Conservation (phyloP, 2,888 invertebrate genomes). For the Amphipyra berbera region DNA sequence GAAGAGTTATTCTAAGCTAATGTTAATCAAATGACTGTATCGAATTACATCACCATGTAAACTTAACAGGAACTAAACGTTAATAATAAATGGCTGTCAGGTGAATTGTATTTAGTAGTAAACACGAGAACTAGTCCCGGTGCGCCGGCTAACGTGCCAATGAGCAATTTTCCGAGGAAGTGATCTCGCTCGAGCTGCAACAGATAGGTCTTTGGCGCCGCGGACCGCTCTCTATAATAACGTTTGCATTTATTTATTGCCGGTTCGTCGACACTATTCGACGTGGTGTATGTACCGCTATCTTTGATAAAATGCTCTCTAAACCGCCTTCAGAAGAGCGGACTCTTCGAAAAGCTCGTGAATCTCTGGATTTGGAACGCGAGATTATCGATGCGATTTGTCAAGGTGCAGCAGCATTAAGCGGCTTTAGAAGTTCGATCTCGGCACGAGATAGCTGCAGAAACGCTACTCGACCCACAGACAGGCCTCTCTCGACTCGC, state of each 20-base stretch:
- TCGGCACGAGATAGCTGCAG: slow-evolving; percentile 72
- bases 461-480: slow-evolving; percentile 81
- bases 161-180: slow-evolving; percentile 78
- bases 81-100: slow-evolving; percentile 56
- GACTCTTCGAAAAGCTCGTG: slow-evolving; percentile 56
- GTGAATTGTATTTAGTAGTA: slow-evolving; percentile 64
- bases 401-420: slow-evolving; percentile 69
- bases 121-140: slow-evolving; percentile 42
- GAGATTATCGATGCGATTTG: slow-evolving; percentile 74
- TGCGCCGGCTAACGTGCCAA: slow-evolving; percentile 62
- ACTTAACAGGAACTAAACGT: slow-evolving; percentile 55
- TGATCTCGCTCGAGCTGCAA: slow-evolving; percentile 64
- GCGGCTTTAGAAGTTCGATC: slow-evolving; percentile 68
- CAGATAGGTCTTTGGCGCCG: slow-evolving; percentile 64
- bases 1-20: slow-evolving; percentile 67
- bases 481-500: slow-evolving; percentile 70
- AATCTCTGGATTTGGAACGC: slow-evolving; percentile 61
- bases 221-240: slow-evolving; percentile 60
- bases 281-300: slow-evolving; percentile 61
- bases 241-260: slow-evolving; percentile 63
- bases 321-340: slow-evolving; percentile 53
- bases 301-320: slow-evolving; percentile 57
- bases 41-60: slow-evolving; percentile 70
- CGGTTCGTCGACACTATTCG: slow-evolving; percentile 54
- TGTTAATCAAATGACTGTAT: slow-evolving; percentile 70